Base-by-base conservation (phyloP, 1,140 invertebrate species). In the Anastatus disparis region DNA sequence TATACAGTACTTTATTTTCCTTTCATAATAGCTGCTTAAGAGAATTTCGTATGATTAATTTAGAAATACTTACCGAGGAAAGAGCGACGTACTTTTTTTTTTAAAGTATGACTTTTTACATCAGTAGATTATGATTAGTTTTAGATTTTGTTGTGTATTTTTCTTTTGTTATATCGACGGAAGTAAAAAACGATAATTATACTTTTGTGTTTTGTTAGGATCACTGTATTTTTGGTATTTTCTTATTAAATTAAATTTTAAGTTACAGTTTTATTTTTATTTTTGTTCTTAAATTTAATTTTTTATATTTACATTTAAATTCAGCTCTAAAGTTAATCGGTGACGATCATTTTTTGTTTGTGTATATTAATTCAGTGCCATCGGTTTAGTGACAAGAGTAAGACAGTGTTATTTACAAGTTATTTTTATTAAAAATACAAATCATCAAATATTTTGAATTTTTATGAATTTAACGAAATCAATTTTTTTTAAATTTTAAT, bases 271-370 rank as follows among this genome's bases (percentile, higher is more conserved):
- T 70, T 9, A 61, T 67, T 52, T 58, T 68, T 55, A 38, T 58
- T 31, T 35, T 35, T 4, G 31, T 35, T 35, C n/a, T n/a, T n/a
- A 10, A 4, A 10, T 35, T 52, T 35, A 22, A 50, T 71, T 62
- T 65, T 70, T 74, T 17, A 38, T 67, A 75, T 71, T 58, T 70
- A 63, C 48, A 70, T 46, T 44, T 31, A 62, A 31, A 52, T 62
- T 46, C 62, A 70, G 22, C n/a, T 44, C 27, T 55, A 62, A 24
- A 55, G n/a, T 61, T 42, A 40, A 53, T 70, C 40, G 58, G 55
- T 26, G 58, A 44, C 38, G 29, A 62, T 62, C 31, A 26, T 70
- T 70, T 70, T 70, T 70, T 27, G 55, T 44, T 53, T 17, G 10
- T 53, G 15, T 62, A 52, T 44, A 53, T 53, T 53, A 22, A 70